A percentile compares a stretch with the other conserved stretches of the same genome.
These are phyloP conservation scores for Petrocephalus sullivani DNA, from an alignment of 2,797 vertebrate genomes.

Conservation along the genomic window DNA sequence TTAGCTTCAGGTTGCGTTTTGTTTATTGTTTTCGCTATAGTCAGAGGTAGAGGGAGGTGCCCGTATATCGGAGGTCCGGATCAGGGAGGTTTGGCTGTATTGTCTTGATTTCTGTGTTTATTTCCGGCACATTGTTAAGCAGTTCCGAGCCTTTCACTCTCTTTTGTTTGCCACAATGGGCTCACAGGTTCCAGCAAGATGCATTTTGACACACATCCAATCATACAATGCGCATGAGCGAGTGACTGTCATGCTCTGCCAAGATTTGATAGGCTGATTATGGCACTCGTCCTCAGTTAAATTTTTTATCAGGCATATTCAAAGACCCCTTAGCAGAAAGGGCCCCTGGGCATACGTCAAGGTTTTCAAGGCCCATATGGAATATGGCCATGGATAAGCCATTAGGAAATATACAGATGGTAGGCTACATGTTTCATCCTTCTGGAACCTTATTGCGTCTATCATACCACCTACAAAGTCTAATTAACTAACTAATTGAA, in stretches of 20 bases:
- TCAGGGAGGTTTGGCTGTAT: too few species aligned
- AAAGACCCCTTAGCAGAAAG: background rate
- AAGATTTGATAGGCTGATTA: background rate
- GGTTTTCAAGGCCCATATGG: background rate
- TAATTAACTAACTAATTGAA: background rate
- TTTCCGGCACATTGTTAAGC: background rate
- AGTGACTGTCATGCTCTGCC: background rate
- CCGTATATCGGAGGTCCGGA: too few species aligned
- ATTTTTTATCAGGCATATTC: background rate
- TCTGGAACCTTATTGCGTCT: too few species aligned
- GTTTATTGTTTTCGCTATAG: too few species aligned
- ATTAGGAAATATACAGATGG: background rate
- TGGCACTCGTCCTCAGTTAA: background rate
- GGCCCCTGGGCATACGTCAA: background rate
- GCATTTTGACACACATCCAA: background rate
- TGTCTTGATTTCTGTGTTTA: background rate
- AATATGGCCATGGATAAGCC: background rate
- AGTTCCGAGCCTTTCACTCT: background rate
- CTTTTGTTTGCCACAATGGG: background rate
- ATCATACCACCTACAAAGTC: too few species aligned
- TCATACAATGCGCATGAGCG: background rate
- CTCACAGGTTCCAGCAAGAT: background rate
- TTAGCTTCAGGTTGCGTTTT: too few species aligned
- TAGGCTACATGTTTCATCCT: background rate
- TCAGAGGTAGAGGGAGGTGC: too few species aligned